Percentiles rank a stretch among this genome's conserved stretches.
Conservation (phyloP, 1,140 invertebrate genomes). For the Procambarus clarkii region DNA sequence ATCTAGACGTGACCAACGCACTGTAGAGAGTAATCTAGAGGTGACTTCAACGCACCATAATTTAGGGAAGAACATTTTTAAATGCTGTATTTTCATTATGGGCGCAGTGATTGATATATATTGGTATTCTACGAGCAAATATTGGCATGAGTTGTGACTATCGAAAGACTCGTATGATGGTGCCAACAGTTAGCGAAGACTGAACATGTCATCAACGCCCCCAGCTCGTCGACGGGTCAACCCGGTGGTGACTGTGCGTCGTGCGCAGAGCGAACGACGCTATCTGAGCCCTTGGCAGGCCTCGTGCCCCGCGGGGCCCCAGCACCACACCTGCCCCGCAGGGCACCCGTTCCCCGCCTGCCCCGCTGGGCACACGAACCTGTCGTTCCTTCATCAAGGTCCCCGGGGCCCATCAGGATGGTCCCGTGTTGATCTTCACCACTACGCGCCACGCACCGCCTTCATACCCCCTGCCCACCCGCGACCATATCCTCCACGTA, state of each 20-base stretch:
- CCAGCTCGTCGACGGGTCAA: slow-evolving; percentile 43
- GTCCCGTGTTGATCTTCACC: slow-evolving; percentile 25
- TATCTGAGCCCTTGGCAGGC: slow-evolving; percentile 51
- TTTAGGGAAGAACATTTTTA: not conserved
- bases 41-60: not conserved
- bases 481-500: slow-evolving; percentile 7
- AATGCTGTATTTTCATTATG: not conserved
- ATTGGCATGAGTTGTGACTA: no score
- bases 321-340: no score
- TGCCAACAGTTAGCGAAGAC: no score
- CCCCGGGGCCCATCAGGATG: not conserved
- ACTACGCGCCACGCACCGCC: slow-evolving; percentile 56
- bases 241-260: slow-evolving; percentile 42
- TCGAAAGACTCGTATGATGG: no score
- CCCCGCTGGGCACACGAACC: no score
- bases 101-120: no score
- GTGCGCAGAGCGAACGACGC: slow-evolving; percentile 62
- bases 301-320: not conserved
- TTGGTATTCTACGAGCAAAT: no score
- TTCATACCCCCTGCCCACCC: slow-evolving; percentile 34
- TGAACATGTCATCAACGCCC: slow-evolving; percentile 41
- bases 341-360: not conserved
- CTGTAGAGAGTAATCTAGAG: not conserved
- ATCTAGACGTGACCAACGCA: not conserved
- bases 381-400: not conserved